phyloP scores from a whole-genome alignment of 92 coral and sea anemone genomes.

The Siderastrea radians region DNA sequence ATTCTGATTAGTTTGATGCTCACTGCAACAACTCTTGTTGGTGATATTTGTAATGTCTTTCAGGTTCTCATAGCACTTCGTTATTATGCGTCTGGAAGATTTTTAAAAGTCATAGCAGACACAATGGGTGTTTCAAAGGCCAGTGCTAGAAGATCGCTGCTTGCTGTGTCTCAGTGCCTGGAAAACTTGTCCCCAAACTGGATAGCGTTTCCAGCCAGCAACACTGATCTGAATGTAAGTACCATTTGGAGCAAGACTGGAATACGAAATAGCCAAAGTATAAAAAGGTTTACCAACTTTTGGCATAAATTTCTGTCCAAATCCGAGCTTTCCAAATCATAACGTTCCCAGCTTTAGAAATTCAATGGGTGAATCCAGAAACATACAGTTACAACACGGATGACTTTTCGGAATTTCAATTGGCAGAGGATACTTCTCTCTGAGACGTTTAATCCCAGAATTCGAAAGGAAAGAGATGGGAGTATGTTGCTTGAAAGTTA shows the following conservation, averaged over 20 bases:
- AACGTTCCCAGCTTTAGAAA: slow-evolving; percentile 6
- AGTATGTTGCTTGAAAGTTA: neutral
- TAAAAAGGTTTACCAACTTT: neutral
- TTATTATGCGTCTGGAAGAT: neutral
- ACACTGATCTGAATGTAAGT: slow-evolving; percentile 21
- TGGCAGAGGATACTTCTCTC: neutral
- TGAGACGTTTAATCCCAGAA: neutral
- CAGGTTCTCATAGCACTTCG: slow-evolving; percentile 21
- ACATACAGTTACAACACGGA: neutral
- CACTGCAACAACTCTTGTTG: slow-evolving; percentile 8
- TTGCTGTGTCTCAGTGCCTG: slow-evolving; percentile 9
- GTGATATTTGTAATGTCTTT: neutral
- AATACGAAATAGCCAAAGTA: neutral
- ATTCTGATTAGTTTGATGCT: neutral
- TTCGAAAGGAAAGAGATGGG: neutral
- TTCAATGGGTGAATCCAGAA: neutral
- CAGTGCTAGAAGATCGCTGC: slow-evolving; percentile 5
- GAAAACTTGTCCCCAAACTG: slow-evolving; percentile 3
- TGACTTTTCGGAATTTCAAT: neutral
- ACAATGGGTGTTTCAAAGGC: neutral
- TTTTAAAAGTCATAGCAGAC: slow-evolving; percentile 7
- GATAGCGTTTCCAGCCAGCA: slow-evolving; percentile 30
- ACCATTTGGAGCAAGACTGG: slow-evolving; percentile 8
- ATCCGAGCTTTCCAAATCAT: slow-evolving; percentile 3
- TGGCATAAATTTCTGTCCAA: neutral